Evolutionary conservation across 2,888 invertebrate species (phyloP).

Genomic region (Drosophila aldrichi): DNA sequence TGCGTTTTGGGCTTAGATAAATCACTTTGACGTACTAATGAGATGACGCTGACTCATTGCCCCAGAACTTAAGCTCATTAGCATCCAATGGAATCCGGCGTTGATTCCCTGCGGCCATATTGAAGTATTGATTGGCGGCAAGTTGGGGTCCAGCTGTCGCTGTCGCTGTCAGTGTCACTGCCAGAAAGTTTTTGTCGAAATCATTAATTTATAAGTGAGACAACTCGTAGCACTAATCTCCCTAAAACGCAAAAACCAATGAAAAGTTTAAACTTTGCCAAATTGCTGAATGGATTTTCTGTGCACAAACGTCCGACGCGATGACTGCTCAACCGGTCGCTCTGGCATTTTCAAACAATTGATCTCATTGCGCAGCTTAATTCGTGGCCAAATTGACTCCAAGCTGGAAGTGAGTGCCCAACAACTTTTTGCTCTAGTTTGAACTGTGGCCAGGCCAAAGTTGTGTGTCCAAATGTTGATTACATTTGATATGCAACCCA

Average conservation of each 20-base stretch:
- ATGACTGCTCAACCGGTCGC: slow-evolving; percentile 11
- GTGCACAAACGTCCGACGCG: slow-evolving; percentile 8
- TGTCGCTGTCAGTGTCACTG: slow-evolving; percentile 28
- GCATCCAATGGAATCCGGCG: slow-evolving; percentile 22
- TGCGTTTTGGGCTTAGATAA: slow-evolving; percentile 41
- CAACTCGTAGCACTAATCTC: slow-evolving; percentile 28
- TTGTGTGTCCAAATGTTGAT: slow-evolving; percentile 65
- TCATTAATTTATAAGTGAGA: slow-evolving; percentile 76
- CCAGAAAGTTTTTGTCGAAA: slow-evolving; percentile 51
- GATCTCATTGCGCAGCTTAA: slow-evolving; percentile 78
- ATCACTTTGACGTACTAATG: slow-evolving; percentile 50
- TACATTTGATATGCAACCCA: slow-evolving; percentile 75
- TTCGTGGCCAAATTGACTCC: slow-evolving; percentile 77
- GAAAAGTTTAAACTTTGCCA: slow-evolving; percentile 69
- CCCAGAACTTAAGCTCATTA: slow-evolving; percentile 51
- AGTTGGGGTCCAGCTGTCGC: slow-evolving; percentile 27
- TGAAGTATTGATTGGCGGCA: slow-evolving; percentile 51
- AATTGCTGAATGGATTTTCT: slow-evolving; percentile 70
- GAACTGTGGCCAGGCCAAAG: slow-evolving; percentile 26
- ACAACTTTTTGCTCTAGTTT: slow-evolving; percentile 36
- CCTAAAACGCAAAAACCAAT: slow-evolving; percentile 54
- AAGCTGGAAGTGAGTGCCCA: slow-evolving; percentile 26
- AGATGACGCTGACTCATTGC: slow-evolving; percentile 45
- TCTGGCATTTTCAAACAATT: slow-evolving; percentile 73
- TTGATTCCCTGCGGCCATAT: slow-evolving; percentile 18